Conservation (phyloP, 1,140 invertebrate species). For the Onthophagus taurus region DNA sequence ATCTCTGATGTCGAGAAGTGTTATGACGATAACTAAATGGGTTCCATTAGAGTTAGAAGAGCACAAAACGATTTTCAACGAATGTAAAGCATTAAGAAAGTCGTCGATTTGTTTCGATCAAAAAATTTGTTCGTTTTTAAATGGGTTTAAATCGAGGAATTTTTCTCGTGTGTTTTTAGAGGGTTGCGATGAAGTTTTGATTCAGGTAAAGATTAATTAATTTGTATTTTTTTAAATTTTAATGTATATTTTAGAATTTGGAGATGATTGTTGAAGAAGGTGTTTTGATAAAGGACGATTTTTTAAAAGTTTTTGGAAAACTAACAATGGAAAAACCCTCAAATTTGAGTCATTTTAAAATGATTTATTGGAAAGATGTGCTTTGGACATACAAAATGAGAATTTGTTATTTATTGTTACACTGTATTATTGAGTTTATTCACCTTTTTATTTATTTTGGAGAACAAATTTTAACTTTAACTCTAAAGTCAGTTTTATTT, state of each 20-base stretch:
- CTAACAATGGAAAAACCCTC: conserved; percentile 14
- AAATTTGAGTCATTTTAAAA: conserved; percentile 15
- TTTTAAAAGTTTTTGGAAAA: conserved; percentile 12
- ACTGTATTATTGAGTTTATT: conserved; percentile 28
- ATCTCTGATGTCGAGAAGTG: conserved; percentile 27
- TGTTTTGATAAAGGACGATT: conserved; percentile 11
- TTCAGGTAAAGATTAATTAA: conserved; percentile 14
- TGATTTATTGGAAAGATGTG: conserved; percentile 23
- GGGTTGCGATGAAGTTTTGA: conserved; percentile 13
- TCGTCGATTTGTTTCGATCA: conserved; percentile 18
- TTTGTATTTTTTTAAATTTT: conserved; percentile 13
- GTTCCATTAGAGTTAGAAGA: conserved; percentile 26
- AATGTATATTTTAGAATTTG: conserved; percentile 19
- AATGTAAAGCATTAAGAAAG: conserved; percentile 25
- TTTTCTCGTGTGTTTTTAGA: conserved; percentile 16
- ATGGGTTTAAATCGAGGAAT: conserved; percentile 21
- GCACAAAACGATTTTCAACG: conserved; percentile 18
- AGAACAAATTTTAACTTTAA: conserved; percentile 26
- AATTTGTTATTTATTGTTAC: conserved; percentile 30
- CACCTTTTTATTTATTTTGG: conserved; percentile 30
- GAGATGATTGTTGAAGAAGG: conserved; percentile 14
- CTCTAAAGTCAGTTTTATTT: conserved; percentile 25
- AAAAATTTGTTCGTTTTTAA: conserved; percentile 16
- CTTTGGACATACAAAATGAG: conserved; percentile 31
- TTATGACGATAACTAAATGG: conserved; percentile 33